Conservation (phyloP, 1,140 invertebrate genomes). For the Oppia nitens region DNA sequence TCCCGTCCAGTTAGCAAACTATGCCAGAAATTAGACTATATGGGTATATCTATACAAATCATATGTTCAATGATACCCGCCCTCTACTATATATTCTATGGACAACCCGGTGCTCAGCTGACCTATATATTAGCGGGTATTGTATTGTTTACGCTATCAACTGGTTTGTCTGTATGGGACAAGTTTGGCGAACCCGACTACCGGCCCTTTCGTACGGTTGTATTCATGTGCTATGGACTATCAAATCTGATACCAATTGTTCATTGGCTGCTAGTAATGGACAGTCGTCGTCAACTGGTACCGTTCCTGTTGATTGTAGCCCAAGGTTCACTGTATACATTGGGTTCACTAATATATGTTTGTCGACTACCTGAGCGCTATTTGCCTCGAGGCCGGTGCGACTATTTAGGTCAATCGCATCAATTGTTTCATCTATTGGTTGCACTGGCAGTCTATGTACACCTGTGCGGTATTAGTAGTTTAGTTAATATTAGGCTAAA, state of each 20-base stretch:
- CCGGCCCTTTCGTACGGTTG: slow-evolving; percentile 60
- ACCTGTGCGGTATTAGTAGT: slow-evolving; percentile 92
- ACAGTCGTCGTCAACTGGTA: slow-evolving; percentile 28
- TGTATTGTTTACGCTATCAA: slow-evolving; percentile 72
- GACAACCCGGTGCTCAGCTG: slow-evolving; percentile 51
- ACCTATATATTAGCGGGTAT: slow-evolving; percentile 75
- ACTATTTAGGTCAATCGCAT: slow-evolving; percentile 55
- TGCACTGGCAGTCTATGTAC: slow-evolving; percentile 86
- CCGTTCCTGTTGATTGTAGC: slow-evolving; percentile 89
- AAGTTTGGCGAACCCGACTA: slow-evolving; percentile 81
- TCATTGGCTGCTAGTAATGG: slow-evolving; percentile 30
- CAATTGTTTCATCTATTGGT: slow-evolving; percentile 94
- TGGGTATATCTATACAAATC: slow-evolving; percentile 88
- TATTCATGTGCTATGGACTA: slow-evolving; percentile 86
- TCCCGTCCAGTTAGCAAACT: slow-evolving; percentile 80
- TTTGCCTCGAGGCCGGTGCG: slow-evolving; percentile 97
- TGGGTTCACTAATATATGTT: slow-evolving; percentile 86
- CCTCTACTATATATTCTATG: slow-evolving; percentile 98
- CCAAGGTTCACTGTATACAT: slow-evolving; percentile 85
- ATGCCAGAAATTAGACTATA: slow-evolving; percentile 97
- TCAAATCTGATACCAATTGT: slow-evolving; percentile 68
- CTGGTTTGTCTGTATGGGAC: slow-evolving; percentile 92
- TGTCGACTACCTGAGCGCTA: slow-evolving; percentile 86
- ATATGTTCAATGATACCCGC: slow-evolving; percentile 98
- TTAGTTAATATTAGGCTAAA: too few species aligned